Evolutionary conservation across 2,888 invertebrate species (phyloP), one percentile per base, ranked within the genome.

Genomic region (Tetragnatha montana): DNA sequence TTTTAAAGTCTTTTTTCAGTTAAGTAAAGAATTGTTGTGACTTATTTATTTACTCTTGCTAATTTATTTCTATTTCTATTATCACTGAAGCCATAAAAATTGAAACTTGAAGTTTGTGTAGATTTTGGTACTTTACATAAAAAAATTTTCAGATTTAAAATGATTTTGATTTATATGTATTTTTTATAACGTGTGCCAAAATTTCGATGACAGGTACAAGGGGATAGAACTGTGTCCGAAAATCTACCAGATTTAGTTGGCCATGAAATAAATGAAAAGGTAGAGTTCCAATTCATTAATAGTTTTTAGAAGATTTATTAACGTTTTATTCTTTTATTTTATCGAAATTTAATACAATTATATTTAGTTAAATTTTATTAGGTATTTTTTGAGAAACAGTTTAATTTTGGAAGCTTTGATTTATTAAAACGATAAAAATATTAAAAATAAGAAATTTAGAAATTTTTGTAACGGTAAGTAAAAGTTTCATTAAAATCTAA

Each of bases 221-320:
- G 87, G 68, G 69, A 60, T 8, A 35, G 74, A 35, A 74, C 79
- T 19, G 35, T 60, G 21, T 14, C 21, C 60, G 87, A 87, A 87
- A 81, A 87, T 49, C 8, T 81, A n/a, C 73, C 87, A 17, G 87
- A 87, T 49, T 68, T 74, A 35, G 74, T 87, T 21, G 87, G 79
- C 50, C 68, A 81, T 19, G 68, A 80, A 68, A 35, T 87, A 80
- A 80, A 71, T 68, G 73, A 87, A 21, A 71, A 81, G 81, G 87
- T 81, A 69, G 49, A 35, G 74, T 22, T 47, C 35, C 35, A 35
- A 35, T 35, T 35, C 35, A 35, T 35, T 2, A 35, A 35, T 2
- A 4, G 35, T 35, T 35, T 35, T 35, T 35, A 35, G 4, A 35
- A 35, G 35, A 35, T 35, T 35, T 35, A 35, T 35, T 35, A 35